Conservation (phyloP, 37 sponge, comb jelly and placozoan genomes). For the Hexactinellida sp. region DNA sequence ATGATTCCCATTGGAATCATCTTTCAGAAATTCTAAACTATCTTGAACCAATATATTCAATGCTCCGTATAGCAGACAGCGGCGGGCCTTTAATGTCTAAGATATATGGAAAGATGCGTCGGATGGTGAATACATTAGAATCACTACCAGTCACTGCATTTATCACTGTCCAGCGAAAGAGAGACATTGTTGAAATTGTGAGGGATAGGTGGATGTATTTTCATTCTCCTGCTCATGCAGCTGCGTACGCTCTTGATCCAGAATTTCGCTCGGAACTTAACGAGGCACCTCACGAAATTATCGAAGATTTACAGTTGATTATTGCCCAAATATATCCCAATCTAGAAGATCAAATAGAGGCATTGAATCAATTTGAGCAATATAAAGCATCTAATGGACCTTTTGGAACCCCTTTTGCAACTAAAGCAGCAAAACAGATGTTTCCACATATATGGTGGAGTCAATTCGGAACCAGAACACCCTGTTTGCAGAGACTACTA, state of each 20-base stretch:
- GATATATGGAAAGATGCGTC: background rate
- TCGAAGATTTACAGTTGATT: background rate
- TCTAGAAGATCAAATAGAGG: background rate
- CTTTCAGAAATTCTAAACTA: background rate
- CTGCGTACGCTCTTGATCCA: background rate
- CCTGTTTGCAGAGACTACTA: too few species aligned
- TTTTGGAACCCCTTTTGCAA: too few species aligned
- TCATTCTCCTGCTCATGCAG: background rate
- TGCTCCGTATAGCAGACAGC: background rate
- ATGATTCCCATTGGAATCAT: background rate
- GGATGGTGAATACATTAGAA: background rate
- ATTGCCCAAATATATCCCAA: background rate
- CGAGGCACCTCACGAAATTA: background rate
- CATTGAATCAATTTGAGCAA: too few species aligned
- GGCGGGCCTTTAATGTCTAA: background rate
- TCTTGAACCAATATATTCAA: background rate
- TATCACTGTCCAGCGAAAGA: background rate
- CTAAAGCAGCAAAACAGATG: too few species aligned
- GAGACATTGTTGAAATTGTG: background rate
- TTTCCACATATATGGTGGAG: too few species aligned
- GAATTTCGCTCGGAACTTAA: background rate
- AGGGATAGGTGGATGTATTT: background rate
- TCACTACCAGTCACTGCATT: background rate
- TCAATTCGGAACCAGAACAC: too few species aligned
- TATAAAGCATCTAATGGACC: too few species aligned